Evolutionary conservation across 2,113 vertebrate genomes (phyloP).

Genomic region (Aix galericulata): DNA sequence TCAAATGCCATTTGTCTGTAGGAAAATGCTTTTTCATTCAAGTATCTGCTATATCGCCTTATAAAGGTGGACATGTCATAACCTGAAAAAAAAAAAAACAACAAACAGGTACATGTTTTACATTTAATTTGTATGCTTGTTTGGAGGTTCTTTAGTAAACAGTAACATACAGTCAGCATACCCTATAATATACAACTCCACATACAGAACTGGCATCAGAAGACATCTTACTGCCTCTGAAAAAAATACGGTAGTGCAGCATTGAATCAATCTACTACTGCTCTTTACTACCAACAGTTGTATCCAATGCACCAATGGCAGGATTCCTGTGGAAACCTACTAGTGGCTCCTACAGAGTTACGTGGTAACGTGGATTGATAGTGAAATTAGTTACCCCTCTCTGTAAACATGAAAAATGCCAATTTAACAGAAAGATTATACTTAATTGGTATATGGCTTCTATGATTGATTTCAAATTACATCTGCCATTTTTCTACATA

Average conservation of each 20-base stretch:
- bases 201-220: neutral
- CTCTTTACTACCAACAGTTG: neutral
- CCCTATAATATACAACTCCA: neutral
- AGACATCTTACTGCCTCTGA: neutral
- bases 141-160: neutral
- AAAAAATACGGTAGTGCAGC: neutral
- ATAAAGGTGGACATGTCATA: slow-evolving; percentile 69
- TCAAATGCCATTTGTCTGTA: slow-evolving; percentile 99
- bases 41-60: slow-evolving; percentile 92
- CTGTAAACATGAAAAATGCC: neutral
- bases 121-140: neutral
- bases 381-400: neutral
- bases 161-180: neutral
- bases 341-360: neutral
- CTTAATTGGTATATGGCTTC: neutral
- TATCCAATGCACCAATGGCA: neutral
- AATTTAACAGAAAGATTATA: neutral
- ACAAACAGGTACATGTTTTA: neutral
- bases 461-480: neutral
- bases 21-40: slow-evolving; percentile 98
- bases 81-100: neutral
- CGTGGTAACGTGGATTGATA: neutral
- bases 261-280: neutral
- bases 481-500: neutral
- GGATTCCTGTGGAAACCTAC: neutral